Conservation (phyloP, 2,888 invertebrate genomes). For the Platycnemis pennipes region DNA sequence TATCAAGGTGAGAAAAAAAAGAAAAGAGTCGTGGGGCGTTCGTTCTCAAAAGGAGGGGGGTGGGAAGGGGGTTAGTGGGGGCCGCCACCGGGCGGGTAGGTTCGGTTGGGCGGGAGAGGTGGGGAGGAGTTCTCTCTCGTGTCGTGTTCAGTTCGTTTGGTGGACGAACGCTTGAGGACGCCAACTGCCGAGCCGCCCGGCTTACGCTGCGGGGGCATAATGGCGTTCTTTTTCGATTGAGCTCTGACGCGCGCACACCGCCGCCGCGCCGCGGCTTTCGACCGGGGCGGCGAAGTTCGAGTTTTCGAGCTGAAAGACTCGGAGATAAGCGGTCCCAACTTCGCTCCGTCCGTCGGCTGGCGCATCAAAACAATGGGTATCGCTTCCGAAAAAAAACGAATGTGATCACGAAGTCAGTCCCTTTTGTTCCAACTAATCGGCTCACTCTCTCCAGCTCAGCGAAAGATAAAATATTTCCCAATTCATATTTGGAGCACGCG, state of each 20-base stretch:
- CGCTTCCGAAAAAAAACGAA: neutral
- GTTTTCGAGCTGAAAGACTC: neutral
- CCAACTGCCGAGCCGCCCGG: neutral
- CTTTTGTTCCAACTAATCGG: neutral
- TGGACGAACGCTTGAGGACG: slow-evolving; percentile 13
- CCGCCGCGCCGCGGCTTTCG: too few relatives aligned
- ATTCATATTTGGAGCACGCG: neutral
- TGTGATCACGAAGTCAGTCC: neutral
- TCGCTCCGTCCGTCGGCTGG: neutral
- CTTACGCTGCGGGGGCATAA: neutral
- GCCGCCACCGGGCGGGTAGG: neutral
- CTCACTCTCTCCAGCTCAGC: neutral
- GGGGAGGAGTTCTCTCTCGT: neutral
- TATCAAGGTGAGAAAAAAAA: neutral
- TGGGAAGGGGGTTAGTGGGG: neutral
- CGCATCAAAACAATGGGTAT: neutral
- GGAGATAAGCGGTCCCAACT: neutral
- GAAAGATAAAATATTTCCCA: neutral
- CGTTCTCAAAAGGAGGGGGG: neutral
- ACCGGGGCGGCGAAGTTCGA: too few relatives aligned
- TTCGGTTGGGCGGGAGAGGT: neutral
- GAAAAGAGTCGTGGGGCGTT: neutral
- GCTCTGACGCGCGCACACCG: too few relatives aligned
- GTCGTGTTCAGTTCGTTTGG: slow-evolving; percentile 25
- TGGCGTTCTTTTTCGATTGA: slow-evolving; percentile 9